Evolutionary conservation across 2,113 vertebrate genomes (phyloP).

Genomic region (Menura novaehollandiae): DNA sequence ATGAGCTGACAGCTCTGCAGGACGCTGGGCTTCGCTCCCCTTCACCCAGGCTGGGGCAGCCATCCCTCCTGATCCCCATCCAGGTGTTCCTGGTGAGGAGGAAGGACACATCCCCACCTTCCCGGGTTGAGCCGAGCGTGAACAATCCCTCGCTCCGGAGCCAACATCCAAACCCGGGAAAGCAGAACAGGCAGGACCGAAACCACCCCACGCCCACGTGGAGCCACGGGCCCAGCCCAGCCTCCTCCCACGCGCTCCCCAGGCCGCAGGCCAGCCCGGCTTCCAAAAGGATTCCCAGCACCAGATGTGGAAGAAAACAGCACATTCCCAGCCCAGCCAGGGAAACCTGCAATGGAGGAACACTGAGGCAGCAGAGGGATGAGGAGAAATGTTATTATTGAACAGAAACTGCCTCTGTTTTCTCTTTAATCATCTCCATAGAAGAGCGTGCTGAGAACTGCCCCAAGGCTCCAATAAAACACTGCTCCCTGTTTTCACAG

Average conservation of each 20-base stretch:
- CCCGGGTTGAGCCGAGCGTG: neutral
- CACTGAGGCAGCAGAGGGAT: neutral
- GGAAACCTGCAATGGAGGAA: neutral
- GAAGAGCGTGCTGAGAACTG: neutral
- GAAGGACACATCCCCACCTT: neutral
- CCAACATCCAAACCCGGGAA: neutral
- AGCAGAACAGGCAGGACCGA: neutral
- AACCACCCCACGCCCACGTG: neutral
- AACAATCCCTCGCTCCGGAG: neutral
- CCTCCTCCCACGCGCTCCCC: neutral
- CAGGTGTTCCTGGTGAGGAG: neutral
- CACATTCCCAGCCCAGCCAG: neutral
- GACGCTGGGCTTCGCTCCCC: rapidly evolving
- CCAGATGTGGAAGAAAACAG: neutral
- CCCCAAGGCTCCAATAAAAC: neutral
- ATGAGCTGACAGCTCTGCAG: neutral
- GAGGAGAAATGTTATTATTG: neutral
- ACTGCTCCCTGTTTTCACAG: neutral
- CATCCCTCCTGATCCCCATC: neutral
- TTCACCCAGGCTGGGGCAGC: neutral
- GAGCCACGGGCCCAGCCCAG: neutral
- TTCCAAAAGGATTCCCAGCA: neutral
- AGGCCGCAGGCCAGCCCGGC: rapidly evolving
- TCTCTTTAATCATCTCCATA: neutral
- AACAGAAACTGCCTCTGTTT: neutral